Conservation (phyloP, 1,140 invertebrate genomes). For the Pseudoatta argentina region DNA sequence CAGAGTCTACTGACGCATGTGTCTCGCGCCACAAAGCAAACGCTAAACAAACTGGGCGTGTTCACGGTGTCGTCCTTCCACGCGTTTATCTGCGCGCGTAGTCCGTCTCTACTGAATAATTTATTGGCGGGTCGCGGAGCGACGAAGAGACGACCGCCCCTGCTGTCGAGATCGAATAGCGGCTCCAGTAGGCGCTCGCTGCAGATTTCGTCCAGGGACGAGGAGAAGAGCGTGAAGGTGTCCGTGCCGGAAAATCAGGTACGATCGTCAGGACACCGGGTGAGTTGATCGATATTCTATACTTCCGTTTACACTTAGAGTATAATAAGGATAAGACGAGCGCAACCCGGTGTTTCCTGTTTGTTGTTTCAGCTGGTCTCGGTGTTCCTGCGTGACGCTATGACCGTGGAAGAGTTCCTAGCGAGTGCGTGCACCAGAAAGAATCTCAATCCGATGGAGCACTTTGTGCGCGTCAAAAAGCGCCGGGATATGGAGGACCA, state of each 20-base stretch:
- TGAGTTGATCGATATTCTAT: conserved; percentile 55
- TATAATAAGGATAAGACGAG: conserved; percentile 35
- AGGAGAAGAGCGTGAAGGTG: conserved; percentile 96
- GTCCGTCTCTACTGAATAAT: conserved; percentile 96
- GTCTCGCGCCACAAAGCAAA: conserved; percentile 97
- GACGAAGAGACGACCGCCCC: conserved; percentile 94
- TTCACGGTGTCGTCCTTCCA: conserved; percentile 99
- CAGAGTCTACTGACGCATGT: conserved; percentile 98
- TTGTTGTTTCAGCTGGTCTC: conserved; percentile 89
- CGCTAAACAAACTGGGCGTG: conserved; percentile 97
- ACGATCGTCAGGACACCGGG: conserved; percentile 70
- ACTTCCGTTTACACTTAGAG: neutral
- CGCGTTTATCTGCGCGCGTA: conserved; percentile 98
- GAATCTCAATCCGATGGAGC: conserved; percentile 96
- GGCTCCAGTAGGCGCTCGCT: conserved; percentile 93
- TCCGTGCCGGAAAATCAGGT: conserved; percentile 95
- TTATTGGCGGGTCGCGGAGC: conserved; percentile 95
- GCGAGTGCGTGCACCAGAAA: conserved; percentile 96
- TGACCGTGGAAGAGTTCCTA: conserved; percentile 98
- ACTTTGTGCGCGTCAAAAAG: conserved; percentile 98
- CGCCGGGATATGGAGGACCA: conserved; percentile 97
- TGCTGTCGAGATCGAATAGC: conserved; percentile 95
- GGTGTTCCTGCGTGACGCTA: conserved; percentile 94
- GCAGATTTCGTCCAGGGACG: conserved; percentile 94
- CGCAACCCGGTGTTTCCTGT: conserved; percentile 49